Base-by-base conservation (phyloP, 1,140 invertebrate species). In the Mamestra configurata region DNA sequence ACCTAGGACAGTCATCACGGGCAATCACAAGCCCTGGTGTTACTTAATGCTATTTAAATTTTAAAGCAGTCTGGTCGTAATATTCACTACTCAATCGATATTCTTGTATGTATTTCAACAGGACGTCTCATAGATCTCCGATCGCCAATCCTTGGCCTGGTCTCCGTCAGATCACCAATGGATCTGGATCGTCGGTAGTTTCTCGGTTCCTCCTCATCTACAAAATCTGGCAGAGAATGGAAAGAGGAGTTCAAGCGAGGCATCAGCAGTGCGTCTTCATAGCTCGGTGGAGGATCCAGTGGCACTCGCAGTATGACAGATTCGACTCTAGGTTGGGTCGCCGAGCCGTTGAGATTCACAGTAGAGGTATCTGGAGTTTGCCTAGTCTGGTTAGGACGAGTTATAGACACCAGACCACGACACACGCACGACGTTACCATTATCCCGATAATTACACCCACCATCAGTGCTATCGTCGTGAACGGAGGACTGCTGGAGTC, bases 231-330 rank as follows among this genome's bases (percentile, higher is more conserved):
- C 82, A 97, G 89, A 13, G 96, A 97, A 80, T 96, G 95, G 83
- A 96, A 96, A 0, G 96, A 96, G 0, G 95, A 88, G 79, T 96
- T 96, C 64, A 96, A 84, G 72, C 96, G 96, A 20, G 97, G 96
- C 96, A 97, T 96, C 15, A 96, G 91, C 24, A 97, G 89, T 0
- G 97, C 97, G 88, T 97, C 97, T 73, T 97, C 97, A 82, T 97
- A 97, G 24, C 95, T 97, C 0, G 97, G 97, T 55, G 97, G 96
- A 10, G 96, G 88, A 88, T 97, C 97, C 83, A 96, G 70, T 8
- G 95, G 91, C 61, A 96, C 94, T 43, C 95, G 88, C 77, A 95
- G 92, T 75, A 96, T 85, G 55, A 96, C 92, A 1, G 95, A 88
- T 22, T 96, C 89, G 13, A 81, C 80, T 55, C 90, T 86, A 0